Conservation (phyloP, 2,888 invertebrate genomes). For the Tortricodes alternella region DNA sequence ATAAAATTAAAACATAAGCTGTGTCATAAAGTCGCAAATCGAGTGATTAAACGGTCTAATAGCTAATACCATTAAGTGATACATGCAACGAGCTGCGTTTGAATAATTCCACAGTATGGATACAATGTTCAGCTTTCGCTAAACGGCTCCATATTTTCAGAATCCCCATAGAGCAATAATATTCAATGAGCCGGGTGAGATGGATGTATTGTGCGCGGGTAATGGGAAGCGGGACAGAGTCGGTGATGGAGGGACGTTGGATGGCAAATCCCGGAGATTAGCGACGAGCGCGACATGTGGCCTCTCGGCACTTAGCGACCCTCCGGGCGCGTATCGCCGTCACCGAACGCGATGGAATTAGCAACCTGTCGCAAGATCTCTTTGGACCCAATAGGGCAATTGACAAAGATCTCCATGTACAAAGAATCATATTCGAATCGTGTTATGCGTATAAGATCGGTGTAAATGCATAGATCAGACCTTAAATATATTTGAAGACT, state of each 20-base stretch:
- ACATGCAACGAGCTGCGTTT: constrained; percentile 78
- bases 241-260: constrained; percentile 67
- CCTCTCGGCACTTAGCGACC: constrained; percentile 76
- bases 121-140: constrained; percentile 81
- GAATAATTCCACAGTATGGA: constrained; percentile 80
- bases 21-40: constrained; percentile 71
- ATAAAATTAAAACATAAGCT: constrained; percentile 45
- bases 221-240: constrained; percentile 57
- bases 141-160: constrained; percentile 83
- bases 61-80: constrained; percentile 82
- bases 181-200: constrained; percentile 78
- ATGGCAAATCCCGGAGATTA: constrained; percentile 82
- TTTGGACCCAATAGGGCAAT: not conserved
- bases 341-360: constrained; percentile 34
- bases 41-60: constrained; percentile 78
- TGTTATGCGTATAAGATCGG: no score
- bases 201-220: constrained; percentile 52
- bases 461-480: no score
- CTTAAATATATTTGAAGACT: no score
- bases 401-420: no score
- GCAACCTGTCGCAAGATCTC: constrained; percentile 14
- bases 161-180: constrained; percentile 83
- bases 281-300: constrained; percentile 82
- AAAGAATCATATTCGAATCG: no score
- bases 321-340: constrained; percentile 52